phyloP scores from a whole-genome alignment of 2,797 vertebrate genomes.

The Pangasius krempfi region DNA sequence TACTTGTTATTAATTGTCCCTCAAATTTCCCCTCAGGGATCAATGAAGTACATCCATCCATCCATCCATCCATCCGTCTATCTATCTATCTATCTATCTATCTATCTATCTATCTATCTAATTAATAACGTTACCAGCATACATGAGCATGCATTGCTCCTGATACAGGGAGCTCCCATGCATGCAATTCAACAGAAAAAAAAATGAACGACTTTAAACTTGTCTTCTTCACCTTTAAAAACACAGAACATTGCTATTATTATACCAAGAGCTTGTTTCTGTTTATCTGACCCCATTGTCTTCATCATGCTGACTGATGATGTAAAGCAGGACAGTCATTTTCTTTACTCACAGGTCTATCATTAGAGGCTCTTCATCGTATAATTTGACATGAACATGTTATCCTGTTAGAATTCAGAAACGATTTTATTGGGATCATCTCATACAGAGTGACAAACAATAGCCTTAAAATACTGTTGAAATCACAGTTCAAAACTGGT shows the following conservation, averaged over 20 bases:
- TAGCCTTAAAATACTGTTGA: background rate
- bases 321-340: background rate
- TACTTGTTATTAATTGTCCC: background rate
- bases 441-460: background rate
- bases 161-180: background rate
- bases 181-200: background rate
- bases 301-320: background rate
- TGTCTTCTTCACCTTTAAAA: background rate
- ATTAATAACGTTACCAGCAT: background rate
- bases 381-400: background rate
- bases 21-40: background rate
- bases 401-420: background rate
- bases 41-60: background rate
- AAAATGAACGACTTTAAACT: background rate
- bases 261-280: too few relatives aligned
- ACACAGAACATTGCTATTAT: too few relatives aligned
- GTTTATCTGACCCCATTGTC: background rate
- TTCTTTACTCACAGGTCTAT: background rate
- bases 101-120: background rate
- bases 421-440: background rate
- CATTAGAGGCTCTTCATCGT: background rate
- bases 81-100: too few relatives aligned
- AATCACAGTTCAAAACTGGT: background rate
- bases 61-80: too few relatives aligned
- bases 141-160: background rate